Evolutionary conservation across 2,888 invertebrate genomes (phyloP), one percentile per base, ranked within the genome.

Genomic region (Mellilla xanthometata): DNA sequence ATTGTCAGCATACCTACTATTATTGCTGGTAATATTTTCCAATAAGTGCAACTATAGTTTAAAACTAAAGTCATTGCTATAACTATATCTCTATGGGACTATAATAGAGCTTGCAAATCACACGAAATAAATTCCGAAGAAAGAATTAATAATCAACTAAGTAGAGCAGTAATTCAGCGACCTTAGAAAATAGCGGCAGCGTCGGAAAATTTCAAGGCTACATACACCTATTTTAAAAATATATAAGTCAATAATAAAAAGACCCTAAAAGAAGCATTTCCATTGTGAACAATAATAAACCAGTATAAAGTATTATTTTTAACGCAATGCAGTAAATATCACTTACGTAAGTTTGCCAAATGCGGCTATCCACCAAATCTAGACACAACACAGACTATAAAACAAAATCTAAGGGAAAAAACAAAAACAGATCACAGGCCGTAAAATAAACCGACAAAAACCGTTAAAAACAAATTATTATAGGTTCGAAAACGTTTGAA

Each of bases 341-440:
- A 80, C 88, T 88, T 88, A 88, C 88, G 87, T 88, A 88, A 88
- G 82, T 84, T 82, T 54, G 60, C 72, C 53, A 72, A 71, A 65
- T 67, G 68, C 68, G 68, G 69, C 60, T 63, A 62, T 68, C 67
- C 68, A 70, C 57, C 59, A 65, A 71, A 62, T 24, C 49, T 56
- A 50, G 49, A 39, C 54, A 72, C 72, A 73, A 60, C 68, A 75
- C 73, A n/a, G n/a, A 60, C 52, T 56, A 60, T 60, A 63, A 66
- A 62, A 55, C 59, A 60, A 56, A 24, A 24, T 24, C 24, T 8
- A 7, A n/a, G 2, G 4, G 58, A 56, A 71, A 62, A 60, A 65
- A 55, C 15, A 28, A 38, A 48, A n/a, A 41, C 12, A 19, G 24
- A 40, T 36, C 32, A 30, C 40, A 7, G n/a, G 1, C 15, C 15